Base-by-base conservation (phyloP, 1,140 invertebrate species). In the Atopsyche davidsoni region DNA sequence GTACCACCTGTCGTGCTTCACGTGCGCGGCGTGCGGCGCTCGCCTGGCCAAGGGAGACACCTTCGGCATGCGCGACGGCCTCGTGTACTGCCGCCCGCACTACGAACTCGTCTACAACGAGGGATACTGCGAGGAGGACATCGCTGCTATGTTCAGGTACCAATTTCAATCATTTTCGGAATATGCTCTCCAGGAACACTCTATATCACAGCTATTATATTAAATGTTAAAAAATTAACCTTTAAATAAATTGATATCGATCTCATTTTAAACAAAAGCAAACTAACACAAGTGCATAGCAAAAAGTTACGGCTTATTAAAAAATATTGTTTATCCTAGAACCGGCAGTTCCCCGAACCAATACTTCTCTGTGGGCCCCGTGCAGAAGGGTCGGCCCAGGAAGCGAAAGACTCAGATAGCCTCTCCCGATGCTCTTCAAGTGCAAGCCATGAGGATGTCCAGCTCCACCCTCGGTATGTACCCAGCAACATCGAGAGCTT, bases 1-100 rank as follows among this genome's bases (percentile, higher is more conserved):
- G 35, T 96, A 90, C 69, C 92, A 96, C 68, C 76, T 93, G 39
- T 81, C 86, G 50, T 96, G 92, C 72, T 96, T 96, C 75, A 85
- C 83, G 2, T 96, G 92, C 65, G 81, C 83, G 14, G 82, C 86
- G 41, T 96, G 93, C 70, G 83, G 87, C 43, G 76, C 78, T 10
- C 76, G 81, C 18, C 69, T 88, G 25, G 82, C 84, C 50, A 87
- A 87, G 65, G 86, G 93, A 21, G 92, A 96, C 67, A 87, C 92
- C 59, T 95, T 93, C 69, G 90, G 91, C 11, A 86, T 91, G 77
- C 76, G 85, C 48, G 82, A 85, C 58, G 81, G 82, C 17, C 73
- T 86, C n/a, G 78, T 87, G 47, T 87, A 86, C 66, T 88, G 85
- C 71, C 75, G 81, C 64, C 82, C 76, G 3, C 78, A 80, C 55